Conservation (phyloP, 2,888 invertebrate genomes). For the Cerastoderma edule region DNA sequence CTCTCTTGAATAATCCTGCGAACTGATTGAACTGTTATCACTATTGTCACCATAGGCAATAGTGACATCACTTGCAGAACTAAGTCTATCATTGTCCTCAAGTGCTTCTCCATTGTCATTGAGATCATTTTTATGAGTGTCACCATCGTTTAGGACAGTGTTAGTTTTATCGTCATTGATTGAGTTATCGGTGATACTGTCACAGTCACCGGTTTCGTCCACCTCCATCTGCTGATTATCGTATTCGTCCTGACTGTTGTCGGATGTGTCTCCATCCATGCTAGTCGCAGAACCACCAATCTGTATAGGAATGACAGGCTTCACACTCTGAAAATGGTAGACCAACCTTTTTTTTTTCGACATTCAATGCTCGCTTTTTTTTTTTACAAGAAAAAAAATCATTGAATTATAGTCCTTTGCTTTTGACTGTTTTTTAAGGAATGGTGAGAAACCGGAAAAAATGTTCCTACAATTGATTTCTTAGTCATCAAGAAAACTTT, state of each 20-base stretch:
- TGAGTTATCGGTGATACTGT: slow-evolving; percentile 2
- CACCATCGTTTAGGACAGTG: not conserved
- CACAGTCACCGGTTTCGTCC: slow-evolving; percentile 18
- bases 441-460: no score
- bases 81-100: slow-evolving; percentile 31
- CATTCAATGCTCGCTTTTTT: no score
- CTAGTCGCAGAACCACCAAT: slow-evolving; percentile 35
- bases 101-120: slow-evolving; percentile 15
- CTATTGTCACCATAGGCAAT: slow-evolving; percentile 62
- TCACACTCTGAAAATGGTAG: no score
- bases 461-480: no score
- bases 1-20: slow-evolving; percentile 51
- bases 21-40: slow-evolving; percentile 55
- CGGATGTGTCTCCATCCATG: slow-evolving; percentile 22
- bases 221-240: slow-evolving; percentile 13
- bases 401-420: no score
- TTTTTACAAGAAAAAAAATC: no score
- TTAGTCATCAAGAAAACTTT: no score
- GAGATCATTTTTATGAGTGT: slow-evolving; percentile 31
- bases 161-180: not conserved
- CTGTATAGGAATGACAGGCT: slow-evolving; percentile 64
- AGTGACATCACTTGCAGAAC: slow-evolving; percentile 56
- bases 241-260: slow-evolving; percentile 9
- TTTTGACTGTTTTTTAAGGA: no score
- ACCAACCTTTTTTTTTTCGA: no score